These are phyloP conservation scores for Vanessa tameamea DNA, from an alignment of 1,140 invertebrate species.

Conservation along the genomic window DNA sequence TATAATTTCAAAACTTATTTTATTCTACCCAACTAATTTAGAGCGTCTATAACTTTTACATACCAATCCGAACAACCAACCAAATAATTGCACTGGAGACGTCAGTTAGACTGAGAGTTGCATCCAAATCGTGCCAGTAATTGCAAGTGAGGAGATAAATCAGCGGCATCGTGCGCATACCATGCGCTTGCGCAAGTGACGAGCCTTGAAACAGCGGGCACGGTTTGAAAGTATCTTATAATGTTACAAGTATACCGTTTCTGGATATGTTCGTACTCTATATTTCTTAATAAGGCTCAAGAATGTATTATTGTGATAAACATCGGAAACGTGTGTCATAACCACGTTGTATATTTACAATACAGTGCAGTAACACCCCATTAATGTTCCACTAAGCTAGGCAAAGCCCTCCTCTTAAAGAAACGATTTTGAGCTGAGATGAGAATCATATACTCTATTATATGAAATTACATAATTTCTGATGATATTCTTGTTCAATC, in stretches of 20 bases:
- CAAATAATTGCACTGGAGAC: constrained; percentile 5
- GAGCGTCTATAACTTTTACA: background rate
- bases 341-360: background rate
- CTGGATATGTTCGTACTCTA: background rate
- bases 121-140: constrained; percentile 12
- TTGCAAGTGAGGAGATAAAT: constrained; percentile 14
- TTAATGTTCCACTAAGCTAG: background rate
- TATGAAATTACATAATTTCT: too few relatives aligned
- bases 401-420: too few relatives aligned
- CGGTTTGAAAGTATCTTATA: constrained; percentile 13
- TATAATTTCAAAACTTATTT: too few relatives aligned
- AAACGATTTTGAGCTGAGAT: too few relatives aligned
- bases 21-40: too few relatives aligned
- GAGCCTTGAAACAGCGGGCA: constrained; percentile 11
- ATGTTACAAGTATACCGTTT: constrained; percentile 6
- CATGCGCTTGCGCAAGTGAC: constrained; percentile 11
- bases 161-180: constrained; percentile 14
- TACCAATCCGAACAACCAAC: background rate
- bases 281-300: constrained; percentile 11
- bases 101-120: constrained; percentile 1
- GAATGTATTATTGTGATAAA: constrained; percentile 2
- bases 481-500: too few relatives aligned
- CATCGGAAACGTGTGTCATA: constrained; percentile 8
- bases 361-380: background rate
- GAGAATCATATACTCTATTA: too few relatives aligned